Percentiles rank a stretch among this genome's conserved stretches.
Conservation (phyloP, 2,113 vertebrate genomes). For the Bostrychus sinensis region DNA sequence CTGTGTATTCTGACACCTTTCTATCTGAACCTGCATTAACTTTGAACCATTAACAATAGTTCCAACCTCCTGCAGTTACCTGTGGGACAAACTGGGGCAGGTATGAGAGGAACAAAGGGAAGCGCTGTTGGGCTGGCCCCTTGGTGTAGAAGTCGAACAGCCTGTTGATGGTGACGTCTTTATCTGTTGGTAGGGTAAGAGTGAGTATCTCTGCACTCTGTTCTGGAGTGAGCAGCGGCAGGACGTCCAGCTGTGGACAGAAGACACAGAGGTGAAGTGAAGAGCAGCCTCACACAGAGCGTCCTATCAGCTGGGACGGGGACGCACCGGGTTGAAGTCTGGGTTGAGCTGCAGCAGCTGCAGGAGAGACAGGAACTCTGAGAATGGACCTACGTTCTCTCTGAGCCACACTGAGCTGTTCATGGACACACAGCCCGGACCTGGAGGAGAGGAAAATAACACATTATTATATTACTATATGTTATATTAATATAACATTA, state of each 20-base stretch:
- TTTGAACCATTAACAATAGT: no score
- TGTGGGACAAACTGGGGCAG: constrained; percentile 10
- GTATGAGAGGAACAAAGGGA: constrained; percentile 47
- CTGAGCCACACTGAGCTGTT: constrained; percentile 66
- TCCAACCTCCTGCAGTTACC: constrained; percentile 57
- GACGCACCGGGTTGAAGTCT: constrained; percentile 63
- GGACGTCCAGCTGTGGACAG: constrained; percentile 53
- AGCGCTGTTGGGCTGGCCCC: constrained; percentile 4
- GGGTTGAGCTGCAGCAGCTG: constrained; percentile 60
- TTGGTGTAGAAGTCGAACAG: constrained; percentile 61
- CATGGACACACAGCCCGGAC: constrained; percentile 47
- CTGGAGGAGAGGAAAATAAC: constrained; percentile 26
- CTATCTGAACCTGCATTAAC: no score
- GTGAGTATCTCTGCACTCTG: constrained; percentile 56
- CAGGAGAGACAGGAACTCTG: constrained; percentile 26
- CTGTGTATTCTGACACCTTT: no score
- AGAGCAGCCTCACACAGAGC: not conserved
- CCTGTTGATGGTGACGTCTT: constrained; percentile 45
- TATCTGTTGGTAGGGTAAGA: constrained; percentile 23
- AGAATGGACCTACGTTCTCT: constrained; percentile 67
- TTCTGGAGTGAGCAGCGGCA: constrained; percentile 46
- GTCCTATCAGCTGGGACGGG: no score
- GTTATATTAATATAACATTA: no score
- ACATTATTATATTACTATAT: no score
- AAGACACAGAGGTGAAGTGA: not conserved